Evolutionary conservation across 2,113 vertebrate genomes (phyloP).

Genomic region (Edolisoma coerulescens): DNA sequence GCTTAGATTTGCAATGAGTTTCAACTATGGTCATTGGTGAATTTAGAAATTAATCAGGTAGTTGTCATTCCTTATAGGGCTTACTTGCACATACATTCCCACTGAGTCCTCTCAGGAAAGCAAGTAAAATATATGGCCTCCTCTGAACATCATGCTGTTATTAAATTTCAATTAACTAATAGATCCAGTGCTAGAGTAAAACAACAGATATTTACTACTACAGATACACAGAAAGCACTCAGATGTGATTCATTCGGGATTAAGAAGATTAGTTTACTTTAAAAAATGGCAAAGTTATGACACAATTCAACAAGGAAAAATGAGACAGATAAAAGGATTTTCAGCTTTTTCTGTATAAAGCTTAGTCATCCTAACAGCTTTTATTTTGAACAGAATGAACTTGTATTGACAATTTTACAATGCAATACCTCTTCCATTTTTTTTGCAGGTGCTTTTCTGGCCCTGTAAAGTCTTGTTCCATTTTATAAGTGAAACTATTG

Average conservation of each 20-base stretch:
- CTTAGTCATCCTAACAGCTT: background rate
- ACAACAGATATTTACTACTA: background rate
- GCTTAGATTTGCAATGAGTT: background rate
- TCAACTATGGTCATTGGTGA: background rate
- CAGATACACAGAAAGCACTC: background rate
- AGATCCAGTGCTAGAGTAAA: background rate
- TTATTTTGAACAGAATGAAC: background rate
- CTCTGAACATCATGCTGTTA: background rate
- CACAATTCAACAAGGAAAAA: background rate
- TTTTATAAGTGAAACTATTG: background rate
- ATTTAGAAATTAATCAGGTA: background rate
- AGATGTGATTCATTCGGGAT: background rate
- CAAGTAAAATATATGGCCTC: background rate
- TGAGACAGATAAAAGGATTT: background rate
- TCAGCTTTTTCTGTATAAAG: background rate
- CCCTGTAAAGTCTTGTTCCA: background rate
- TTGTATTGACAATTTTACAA: background rate
- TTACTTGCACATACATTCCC: background rate
- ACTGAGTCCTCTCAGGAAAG: background rate
- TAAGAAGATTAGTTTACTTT: background rate
- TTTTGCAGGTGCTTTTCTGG: background rate
- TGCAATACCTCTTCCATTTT: background rate
- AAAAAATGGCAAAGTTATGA: background rate
- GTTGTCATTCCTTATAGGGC: background rate
- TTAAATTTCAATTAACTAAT: background rate